Conservation (phyloP, 2,113 vertebrate genomes). For the Corythornis cristatus region DNA sequence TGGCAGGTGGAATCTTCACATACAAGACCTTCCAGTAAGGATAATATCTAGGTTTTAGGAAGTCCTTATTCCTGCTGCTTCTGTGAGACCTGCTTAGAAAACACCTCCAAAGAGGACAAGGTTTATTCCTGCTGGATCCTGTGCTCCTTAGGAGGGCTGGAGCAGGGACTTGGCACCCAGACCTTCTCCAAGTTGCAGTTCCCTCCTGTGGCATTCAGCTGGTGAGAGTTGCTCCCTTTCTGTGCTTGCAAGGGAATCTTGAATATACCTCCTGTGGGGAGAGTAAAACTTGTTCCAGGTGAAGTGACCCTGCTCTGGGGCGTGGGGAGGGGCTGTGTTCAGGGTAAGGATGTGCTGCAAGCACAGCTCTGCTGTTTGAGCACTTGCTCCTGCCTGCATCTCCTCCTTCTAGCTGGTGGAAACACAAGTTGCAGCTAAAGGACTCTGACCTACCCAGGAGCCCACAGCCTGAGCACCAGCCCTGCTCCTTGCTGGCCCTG, state of each 20-base stretch:
- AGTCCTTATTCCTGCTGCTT: not conserved
- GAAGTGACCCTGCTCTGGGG: fast-evolving
- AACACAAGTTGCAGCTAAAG: not conserved
- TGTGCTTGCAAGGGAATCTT: not conserved
- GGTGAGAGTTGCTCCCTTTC: not conserved
- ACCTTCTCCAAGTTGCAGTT: not conserved
- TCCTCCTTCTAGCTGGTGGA: not conserved
- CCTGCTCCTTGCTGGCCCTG: not conserved
- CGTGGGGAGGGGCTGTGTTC: fast-evolving
- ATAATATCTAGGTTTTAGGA: not conserved
- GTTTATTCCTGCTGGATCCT: not conserved
- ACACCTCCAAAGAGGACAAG: not conserved
- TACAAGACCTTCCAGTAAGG: not conserved
- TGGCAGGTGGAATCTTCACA: not conserved
- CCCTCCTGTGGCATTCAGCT: not conserved
- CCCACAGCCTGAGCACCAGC: not conserved
- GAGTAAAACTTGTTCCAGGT: not conserved
- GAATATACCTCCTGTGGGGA: not conserved
- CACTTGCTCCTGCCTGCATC: not conserved
- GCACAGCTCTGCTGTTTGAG: not conserved
- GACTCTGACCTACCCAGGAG: not conserved
- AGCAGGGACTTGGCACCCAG: not conserved
- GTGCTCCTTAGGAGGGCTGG: not conserved
- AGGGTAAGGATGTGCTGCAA: not conserved
- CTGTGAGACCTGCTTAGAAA: not conserved